Conservation (phyloP, 2,888 invertebrate species). For the Ceratothoa steindachneri region DNA sequence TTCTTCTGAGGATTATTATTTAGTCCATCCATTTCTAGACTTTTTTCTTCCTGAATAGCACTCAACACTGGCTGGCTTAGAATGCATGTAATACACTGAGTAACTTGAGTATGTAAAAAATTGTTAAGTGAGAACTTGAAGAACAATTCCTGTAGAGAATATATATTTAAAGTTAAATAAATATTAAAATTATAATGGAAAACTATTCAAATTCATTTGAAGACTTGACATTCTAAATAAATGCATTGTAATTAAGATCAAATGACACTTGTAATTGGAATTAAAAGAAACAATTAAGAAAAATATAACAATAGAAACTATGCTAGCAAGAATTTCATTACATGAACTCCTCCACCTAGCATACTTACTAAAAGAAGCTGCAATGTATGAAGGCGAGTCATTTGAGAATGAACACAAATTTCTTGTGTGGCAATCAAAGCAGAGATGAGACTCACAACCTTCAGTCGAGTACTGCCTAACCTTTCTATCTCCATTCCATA, state of each 20-base stretch:
- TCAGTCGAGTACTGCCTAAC: slow-evolving; percentile 73
- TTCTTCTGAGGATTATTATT: not conserved
- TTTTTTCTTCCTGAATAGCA: not conserved
- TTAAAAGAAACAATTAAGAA: too few species aligned
- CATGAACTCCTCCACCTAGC: too few species aligned
- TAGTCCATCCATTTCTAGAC: not conserved
- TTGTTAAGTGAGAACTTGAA: slow-evolving; percentile 89
- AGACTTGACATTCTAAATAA: too few species aligned
- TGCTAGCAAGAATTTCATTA: too few species aligned
- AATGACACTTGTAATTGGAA: too few species aligned
- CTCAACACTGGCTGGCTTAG: slow-evolving; percentile 55
- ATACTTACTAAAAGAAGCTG: slow-evolving; percentile 59
- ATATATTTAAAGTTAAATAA: too few species aligned
- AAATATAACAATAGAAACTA: too few species aligned
- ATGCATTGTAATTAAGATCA: too few species aligned
- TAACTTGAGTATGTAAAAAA: slow-evolving; percentile 87
- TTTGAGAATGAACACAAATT: slow-evolving; percentile 66
- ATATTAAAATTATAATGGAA: too few species aligned
- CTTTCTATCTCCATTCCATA: slow-evolving; percentile 69
- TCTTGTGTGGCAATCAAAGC: slow-evolving; percentile 70
- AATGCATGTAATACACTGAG: slow-evolving; percentile 70
- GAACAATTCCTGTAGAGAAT: slow-evolving; percentile 76
- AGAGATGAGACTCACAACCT: slow-evolving; percentile 73
- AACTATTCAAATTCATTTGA: too few species aligned
- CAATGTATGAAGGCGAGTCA: slow-evolving; percentile 59